A percentile compares a stretch with the other conserved stretches of the same genome.
Conservation (phyloP, 2,113 vertebrate genomes). For the Chaetodon auriga region DNA sequence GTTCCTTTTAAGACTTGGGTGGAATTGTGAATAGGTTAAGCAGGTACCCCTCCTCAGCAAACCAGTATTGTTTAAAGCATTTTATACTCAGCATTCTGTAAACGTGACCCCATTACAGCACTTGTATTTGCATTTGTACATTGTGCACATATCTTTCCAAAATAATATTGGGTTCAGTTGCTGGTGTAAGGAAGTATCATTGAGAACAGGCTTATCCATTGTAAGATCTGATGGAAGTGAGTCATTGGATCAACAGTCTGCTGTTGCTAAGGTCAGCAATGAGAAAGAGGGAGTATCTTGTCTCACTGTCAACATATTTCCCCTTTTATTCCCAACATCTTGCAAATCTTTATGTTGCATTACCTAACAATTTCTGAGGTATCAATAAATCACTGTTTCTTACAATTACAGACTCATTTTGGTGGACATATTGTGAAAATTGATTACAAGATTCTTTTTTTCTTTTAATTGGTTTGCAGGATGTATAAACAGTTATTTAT, state of each 20-base stretch:
- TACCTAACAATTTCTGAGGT: background rate
- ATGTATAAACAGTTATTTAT: background rate
- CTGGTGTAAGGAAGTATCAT: constrained; percentile 19
- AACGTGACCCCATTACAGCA: background rate
- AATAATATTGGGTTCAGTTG: background rate
- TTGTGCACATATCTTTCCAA: background rate
- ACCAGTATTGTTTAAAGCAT: background rate
- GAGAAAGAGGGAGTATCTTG: constrained; percentile 59
- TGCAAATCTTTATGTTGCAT: constrained; percentile 7
- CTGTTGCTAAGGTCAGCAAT: constrained; percentile 75
- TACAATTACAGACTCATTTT: background rate
- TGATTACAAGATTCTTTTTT: background rate
- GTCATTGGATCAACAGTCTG: constrained; percentile 79
- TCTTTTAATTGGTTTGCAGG: background rate
- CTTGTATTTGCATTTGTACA: background rate
- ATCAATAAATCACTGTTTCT: background rate
- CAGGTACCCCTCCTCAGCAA: background rate
- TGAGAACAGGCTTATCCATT: constrained; percentile 53
- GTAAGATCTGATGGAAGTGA: constrained; percentile 61
- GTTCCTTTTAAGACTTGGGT: background rate
- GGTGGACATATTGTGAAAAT: background rate
- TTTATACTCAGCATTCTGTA: background rate
- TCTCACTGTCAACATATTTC: constrained; percentile 50
- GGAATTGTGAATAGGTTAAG: background rate
- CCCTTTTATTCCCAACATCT: constrained; percentile 12